phyloP scores from a whole-genome alignment of 2,797 vertebrate genomes.

The Acanthiza pusilla region DNA sequence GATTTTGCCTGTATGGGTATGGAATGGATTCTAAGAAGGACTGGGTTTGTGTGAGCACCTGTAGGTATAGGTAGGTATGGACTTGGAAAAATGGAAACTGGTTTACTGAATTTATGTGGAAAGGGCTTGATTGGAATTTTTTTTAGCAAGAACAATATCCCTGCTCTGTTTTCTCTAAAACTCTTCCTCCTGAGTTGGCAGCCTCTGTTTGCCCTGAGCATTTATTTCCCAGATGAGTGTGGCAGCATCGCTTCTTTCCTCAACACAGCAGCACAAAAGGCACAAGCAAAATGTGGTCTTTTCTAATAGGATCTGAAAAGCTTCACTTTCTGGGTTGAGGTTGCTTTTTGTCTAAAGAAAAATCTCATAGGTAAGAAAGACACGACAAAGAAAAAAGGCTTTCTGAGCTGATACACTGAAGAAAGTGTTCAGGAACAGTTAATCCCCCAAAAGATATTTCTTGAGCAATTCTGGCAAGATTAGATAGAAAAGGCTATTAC shows the following conservation, averaged over 20 bases:
- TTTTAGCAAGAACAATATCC: neutral
- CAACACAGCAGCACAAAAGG: neutral
- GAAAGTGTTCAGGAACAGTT: conserved; percentile 48
- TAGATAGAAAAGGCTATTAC: neutral
- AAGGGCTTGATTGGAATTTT: fast-evolving
- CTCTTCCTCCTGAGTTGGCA: neutral
- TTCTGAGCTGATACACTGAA: neutral
- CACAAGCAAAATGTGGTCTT: neutral
- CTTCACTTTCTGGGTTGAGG: neutral
- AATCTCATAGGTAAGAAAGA: neutral
- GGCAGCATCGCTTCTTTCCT: neutral
- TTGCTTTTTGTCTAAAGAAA: neutral
- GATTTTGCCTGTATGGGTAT: neutral
- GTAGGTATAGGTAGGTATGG: fast-evolving
- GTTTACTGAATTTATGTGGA: neutral
- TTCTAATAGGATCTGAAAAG: neutral
- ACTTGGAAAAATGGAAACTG: neutral
- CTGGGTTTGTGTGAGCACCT: neutral
- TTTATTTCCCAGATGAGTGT: neutral
- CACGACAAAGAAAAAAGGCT: neutral
- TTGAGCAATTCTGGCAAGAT: conserved; percentile 26
- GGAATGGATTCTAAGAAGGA: neutral
- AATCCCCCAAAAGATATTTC: conserved; percentile 34
- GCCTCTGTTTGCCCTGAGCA: neutral
- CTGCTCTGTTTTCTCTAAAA: neutral